These are phyloP conservation scores for Cyclina sinensis DNA, from an alignment of 1,140 invertebrate genomes.

Conservation along the genomic window DNA sequence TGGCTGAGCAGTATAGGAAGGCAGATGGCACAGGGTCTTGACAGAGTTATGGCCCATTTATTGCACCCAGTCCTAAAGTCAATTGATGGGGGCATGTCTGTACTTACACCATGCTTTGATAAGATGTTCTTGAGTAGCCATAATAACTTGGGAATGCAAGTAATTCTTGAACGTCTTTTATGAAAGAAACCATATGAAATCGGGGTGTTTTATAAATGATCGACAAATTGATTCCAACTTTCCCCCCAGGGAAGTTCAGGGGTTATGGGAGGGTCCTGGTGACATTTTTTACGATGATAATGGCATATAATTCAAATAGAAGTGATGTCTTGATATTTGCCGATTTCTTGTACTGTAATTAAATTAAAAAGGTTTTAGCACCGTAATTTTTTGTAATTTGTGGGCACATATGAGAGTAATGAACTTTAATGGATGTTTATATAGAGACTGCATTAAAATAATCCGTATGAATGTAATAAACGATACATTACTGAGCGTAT, in stretches of 20 bases:
- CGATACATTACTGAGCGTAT: background rate
- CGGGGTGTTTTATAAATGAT: constrained; percentile 46
- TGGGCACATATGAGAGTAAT: constrained; percentile 38
- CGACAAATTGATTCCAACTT: constrained; percentile 42
- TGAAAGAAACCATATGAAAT: constrained; percentile 40
- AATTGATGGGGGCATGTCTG: too few relatives aligned
- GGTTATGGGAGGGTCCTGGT: background rate
- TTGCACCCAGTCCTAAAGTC: too few relatives aligned
- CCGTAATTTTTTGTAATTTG: constrained; percentile 49
- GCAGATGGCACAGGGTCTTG: too few relatives aligned
- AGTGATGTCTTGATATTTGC: constrained; percentile 42
- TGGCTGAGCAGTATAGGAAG: too few relatives aligned
- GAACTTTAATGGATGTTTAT: constrained; percentile 49
- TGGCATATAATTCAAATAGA: constrained; percentile 43
- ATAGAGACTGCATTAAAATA: constrained; percentile 51
- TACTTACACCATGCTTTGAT: background rate
- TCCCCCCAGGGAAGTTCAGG: background rate
- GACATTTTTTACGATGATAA: constrained; percentile 37
- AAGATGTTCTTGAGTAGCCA: background rate
- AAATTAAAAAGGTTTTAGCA: constrained; percentile 58
- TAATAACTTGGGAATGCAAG: background rate
- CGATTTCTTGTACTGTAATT: constrained; percentile 42
- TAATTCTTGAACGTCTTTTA: constrained; percentile 10
- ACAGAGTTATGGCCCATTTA: too few relatives aligned
- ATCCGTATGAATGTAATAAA: constrained; percentile 39